Evolutionary conservation across 2,888 invertebrate species (phyloP).

Genomic region (Ernsta delagoae): DNA sequence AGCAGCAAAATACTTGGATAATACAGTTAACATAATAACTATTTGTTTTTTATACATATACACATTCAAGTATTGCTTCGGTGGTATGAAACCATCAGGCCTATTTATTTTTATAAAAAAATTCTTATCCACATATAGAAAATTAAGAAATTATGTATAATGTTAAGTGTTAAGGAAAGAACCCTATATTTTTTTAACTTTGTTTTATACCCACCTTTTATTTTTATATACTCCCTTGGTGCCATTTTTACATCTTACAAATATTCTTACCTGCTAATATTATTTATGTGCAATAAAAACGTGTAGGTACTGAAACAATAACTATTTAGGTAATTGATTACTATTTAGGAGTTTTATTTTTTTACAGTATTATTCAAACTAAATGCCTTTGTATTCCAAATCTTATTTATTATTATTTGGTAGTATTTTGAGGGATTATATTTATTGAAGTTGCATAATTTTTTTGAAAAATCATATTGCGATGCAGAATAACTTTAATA

Average conservation of each 20-base stretch:
- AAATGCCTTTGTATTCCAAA: constrained; percentile 23
- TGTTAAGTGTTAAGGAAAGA: constrained; percentile 37
- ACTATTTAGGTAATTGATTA: constrained; percentile 13
- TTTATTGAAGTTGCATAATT: neutral
- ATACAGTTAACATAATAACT: neutral
- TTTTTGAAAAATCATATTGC: too few relatives aligned
- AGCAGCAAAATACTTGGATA: constrained; percentile 3
- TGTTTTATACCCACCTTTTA: constrained; percentile 63
- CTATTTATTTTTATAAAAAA: constrained; percentile 3
- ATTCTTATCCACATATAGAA: neutral
- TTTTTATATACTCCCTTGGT: constrained; percentile 49
- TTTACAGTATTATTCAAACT: constrained; percentile 31
- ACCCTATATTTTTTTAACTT: constrained; percentile 48
- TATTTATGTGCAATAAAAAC: constrained; percentile 34
- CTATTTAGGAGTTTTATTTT: constrained; percentile 21
- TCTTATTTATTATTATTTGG: constrained; percentile 11
- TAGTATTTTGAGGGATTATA: neutral
- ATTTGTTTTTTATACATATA: neutral
- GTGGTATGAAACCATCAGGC: neutral
- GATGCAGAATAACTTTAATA: too few relatives aligned
- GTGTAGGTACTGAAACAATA: neutral
- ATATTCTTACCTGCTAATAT: constrained; percentile 2
- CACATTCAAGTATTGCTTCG: neutral
- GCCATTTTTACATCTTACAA: constrained; percentile 55
- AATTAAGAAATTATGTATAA: neutral